Evolutionary conservation across 2,888 invertebrate species (phyloP), one percentile per base, ranked within the genome.

Genomic region (Habrosyne pyritoides): DNA sequence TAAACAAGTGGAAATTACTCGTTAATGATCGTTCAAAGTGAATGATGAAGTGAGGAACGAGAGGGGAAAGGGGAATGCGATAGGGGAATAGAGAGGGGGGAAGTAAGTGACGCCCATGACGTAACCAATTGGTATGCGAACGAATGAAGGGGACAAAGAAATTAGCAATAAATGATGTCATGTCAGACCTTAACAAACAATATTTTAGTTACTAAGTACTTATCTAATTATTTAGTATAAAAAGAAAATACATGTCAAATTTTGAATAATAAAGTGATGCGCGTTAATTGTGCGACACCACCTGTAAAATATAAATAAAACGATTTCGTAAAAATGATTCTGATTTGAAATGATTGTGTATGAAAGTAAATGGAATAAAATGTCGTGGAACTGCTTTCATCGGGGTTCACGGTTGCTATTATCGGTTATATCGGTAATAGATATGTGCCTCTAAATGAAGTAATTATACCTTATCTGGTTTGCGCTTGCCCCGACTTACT

Each of bases 71-170:
- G 67, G 64, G 66, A 67, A 63, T 59, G 55, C 53, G 67, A 55
- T 49, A 42, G 54, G 57, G 53, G 61, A 61, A 63, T 62, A 52
- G 60, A 56, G 54, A 63, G 64, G 61, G 67, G 61, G 62, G 64
- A 67, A 59, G 59, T 60, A 63, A 69, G 78, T 77, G 81, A 79
- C 81, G 81, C 76, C 73, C 72, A 82, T 88, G 88, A 89, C 84
- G 89, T 87, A 87, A 89, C 79, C 79, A 80, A 84, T 83, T 80
- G 86, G 84, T 83, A 87, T 86, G 85, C 83, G 80, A 81, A 82
- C 82, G 80, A 81, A 82, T 76, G 79, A 79, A 75, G 18, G 75
- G 77, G 77, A 81, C 81, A 81, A 81, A 83, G 83, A 81, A 81
- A 81, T 81, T 79, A 79, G 70, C 70, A 73, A 71, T 69, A 72